Conservation (phyloP, 2,888 invertebrate species). For the Andrena flavipes region DNA sequence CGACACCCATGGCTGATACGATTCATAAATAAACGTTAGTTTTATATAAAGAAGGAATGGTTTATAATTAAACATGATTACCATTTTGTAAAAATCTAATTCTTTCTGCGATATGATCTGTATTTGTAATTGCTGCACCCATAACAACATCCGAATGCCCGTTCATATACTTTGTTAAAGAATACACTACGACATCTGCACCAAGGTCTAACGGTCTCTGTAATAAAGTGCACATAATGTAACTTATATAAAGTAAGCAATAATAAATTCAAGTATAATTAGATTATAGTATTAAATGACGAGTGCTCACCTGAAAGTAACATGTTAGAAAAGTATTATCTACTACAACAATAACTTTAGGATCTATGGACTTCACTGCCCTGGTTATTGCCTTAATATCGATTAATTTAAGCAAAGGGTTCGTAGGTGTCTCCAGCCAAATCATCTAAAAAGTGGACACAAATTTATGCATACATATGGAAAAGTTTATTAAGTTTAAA, state of each 20-base stretch:
- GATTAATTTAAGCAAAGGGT: conserved; percentile 95
- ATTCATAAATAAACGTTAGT: conserved; percentile 13
- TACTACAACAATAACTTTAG: conserved; percentile 91
- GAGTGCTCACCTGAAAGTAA: conserved; percentile 89
- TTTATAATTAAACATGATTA: conserved; percentile 79
- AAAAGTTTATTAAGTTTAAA: neutral
- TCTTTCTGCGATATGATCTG: conserved; percentile 89
- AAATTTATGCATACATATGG: neutral
- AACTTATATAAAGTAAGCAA: neutral
- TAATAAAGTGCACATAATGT: neutral
- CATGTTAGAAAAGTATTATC: conserved; percentile 98
- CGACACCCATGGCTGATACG: conserved; percentile 92
- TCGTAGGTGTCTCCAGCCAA: conserved; percentile 99
- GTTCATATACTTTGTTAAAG: conserved; percentile 99
- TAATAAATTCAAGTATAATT: neutral
- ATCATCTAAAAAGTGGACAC: conserved; percentile 87
- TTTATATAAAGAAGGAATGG: neutral
- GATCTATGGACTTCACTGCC: conserved; percentile 85
- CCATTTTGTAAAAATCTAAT: conserved; percentile 95
- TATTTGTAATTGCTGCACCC: conserved; percentile 94
- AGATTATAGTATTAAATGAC: neutral
- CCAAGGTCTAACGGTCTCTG: conserved; percentile 95
- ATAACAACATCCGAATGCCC: conserved; percentile 99
- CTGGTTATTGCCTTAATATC: conserved; percentile 92
- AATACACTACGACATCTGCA: conserved; percentile 96